Evolutionary conservation across 2,797 vertebrate species (phyloP), one percentile per base, ranked within the genome.

Genomic region (Gallinago solitaria): DNA sequence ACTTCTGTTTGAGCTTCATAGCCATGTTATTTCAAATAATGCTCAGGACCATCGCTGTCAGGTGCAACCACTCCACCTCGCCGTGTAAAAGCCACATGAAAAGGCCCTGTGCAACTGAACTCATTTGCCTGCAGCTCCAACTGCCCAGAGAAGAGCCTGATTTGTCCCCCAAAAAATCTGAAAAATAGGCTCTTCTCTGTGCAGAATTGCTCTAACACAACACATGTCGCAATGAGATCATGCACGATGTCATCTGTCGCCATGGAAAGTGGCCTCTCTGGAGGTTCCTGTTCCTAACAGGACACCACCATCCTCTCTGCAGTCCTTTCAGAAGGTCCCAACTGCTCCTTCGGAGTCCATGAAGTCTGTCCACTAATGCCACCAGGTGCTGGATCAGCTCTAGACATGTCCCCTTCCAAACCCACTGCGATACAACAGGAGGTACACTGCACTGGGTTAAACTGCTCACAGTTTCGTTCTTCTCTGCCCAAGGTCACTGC

Each of bases 331-430:
- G 75, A 57, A 90, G 19, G 41, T 21, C 51, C 45, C 53, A 16
- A 0, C 1, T 50, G 32, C 15, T n/a, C 51, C 67, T 85, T 39
- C 0, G 0, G 35, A 78, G 60, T 7, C 76, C 25, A 0, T 1
- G 35, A 51, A 25, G 18, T 41, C 45, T 30, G 57, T 33, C 37
- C 82, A 41, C 10, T 16, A 33, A 37, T 0, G 9, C 12, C 53
- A 19, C n/a, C 1, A 3, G 69, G 56, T 7, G 71, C 37, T 80
- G 60, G 47, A 74, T 16, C 50, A 80, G 67, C 39, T 87, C 54
- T 5, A 18, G 35, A 50, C 25, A 32, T 4, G 2, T 54, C 18
- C 33, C 13, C 41, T 33, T 24, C 73, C 59, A 64, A 73, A 57
- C 4, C 11, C 64, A 65, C 25, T 0, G 1, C 2, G 53, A n/a